These are phyloP conservation scores for Spinus pinus DNA, from an alignment of 2,797 vertebrate species.

Conservation along the genomic window DNA sequence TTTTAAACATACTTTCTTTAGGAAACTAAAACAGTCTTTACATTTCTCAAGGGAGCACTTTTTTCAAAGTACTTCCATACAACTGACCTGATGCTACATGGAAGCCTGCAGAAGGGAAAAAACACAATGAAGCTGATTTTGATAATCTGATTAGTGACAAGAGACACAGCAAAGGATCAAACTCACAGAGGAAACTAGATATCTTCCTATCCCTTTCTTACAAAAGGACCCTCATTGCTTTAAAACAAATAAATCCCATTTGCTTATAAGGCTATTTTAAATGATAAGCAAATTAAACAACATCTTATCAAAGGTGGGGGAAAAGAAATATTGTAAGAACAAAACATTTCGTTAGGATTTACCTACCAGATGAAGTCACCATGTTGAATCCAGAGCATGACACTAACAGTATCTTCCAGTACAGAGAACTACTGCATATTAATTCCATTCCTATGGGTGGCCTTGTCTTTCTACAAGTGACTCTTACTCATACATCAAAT, in stretches of 20 bases:
- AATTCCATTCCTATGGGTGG: neutral
- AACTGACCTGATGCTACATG: neutral
- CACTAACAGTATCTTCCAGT: neutral
- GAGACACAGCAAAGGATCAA: neutral
- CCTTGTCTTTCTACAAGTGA: neutral
- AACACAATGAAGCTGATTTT: neutral
- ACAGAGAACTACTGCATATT: neutral
- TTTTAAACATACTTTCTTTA: neutral
- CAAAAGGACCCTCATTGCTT: neutral
- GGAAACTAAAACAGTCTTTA: neutral
- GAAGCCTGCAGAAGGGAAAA: neutral
- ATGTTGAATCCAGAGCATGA: neutral
- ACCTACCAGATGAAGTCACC: neutral
- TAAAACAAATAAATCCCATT: neutral
- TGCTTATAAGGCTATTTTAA: neutral
- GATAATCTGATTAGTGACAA: neutral
- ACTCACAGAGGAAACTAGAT: neutral
- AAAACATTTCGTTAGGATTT: neutral
- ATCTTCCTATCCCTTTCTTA: neutral
- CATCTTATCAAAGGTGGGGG: neutral
- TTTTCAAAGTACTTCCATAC: neutral
- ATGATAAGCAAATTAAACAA: neutral
- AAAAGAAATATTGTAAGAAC: neutral
- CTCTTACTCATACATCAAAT: neutral
- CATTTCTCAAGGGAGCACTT: neutral